A percentile compares a stretch with the other conserved stretches of the same genome.
Evolutionary conservation across 2,113 vertebrate species (phyloP).

Genomic region (Barbus barbus): DNA sequence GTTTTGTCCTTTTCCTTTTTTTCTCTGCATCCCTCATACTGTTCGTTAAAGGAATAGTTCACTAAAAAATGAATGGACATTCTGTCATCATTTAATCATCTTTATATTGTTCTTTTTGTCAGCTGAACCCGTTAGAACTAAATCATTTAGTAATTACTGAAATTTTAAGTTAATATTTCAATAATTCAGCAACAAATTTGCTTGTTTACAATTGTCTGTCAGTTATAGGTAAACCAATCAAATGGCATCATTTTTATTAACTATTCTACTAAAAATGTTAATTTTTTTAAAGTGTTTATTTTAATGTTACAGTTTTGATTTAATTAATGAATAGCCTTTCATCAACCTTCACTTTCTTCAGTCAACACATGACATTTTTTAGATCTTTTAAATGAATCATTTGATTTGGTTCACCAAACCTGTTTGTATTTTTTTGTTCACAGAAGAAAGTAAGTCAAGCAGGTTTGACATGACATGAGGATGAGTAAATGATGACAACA

Average conservation of each 20-base stretch:
- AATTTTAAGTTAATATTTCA: neutral
- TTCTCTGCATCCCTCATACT: neutral
- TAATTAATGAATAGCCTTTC: too few relatives aligned
- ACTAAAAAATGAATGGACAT: neutral
- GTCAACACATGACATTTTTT: neutral
- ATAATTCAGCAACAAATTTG: neutral
- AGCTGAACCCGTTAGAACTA: neutral
- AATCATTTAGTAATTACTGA: neutral
- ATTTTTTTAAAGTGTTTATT: too few relatives aligned
- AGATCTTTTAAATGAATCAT: neutral
- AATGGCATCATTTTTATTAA: too few relatives aligned
- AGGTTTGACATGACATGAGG: neutral
- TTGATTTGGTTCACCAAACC: neutral
- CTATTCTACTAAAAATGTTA: too few relatives aligned
- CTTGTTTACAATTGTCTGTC: neutral
- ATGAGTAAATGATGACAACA: too few relatives aligned
- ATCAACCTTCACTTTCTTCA: neutral
- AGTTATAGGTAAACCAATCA: too few relatives aligned
- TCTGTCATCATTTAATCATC: neutral
- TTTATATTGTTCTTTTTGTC: neutral
- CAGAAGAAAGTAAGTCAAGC: too few relatives aligned
- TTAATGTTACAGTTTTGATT: too few relatives aligned
- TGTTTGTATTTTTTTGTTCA: neutral
- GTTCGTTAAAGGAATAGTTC: neutral
- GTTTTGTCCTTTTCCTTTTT: neutral